Evolutionary conservation across 1,140 invertebrate species (phyloP).

Genomic region (Octopus bimaculoides): DNA sequence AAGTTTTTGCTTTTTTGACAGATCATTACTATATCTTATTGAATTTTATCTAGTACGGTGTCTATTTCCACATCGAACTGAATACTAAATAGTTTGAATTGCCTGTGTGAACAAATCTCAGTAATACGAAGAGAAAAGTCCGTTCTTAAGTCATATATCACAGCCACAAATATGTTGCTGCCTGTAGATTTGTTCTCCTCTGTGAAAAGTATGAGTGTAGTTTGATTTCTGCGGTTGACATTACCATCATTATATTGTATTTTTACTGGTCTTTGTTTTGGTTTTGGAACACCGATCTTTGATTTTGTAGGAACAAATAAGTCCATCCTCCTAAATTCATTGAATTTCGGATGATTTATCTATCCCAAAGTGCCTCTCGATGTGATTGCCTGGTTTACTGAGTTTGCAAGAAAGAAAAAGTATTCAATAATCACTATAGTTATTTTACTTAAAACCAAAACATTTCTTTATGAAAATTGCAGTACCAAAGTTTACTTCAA

Average conservation of each 20-base stretch:
- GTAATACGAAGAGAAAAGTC: not conserved
- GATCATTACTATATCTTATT: not conserved
- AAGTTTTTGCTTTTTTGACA: not conserved
- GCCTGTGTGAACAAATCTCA: not conserved
- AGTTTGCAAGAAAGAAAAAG: not conserved
- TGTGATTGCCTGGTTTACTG: too few relatives aligned
- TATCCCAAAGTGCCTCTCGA: too few relatives aligned
- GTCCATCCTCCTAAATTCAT: too few relatives aligned
- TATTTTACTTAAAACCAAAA: not conserved
- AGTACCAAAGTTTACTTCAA: not conserved
- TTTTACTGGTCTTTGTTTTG: not conserved
- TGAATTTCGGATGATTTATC: too few relatives aligned
- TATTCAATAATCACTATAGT: not conserved
- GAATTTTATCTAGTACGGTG: not conserved
- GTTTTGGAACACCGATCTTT: not conserved
- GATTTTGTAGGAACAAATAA: not conserved
- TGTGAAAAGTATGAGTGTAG: not conserved
- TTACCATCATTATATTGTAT: not conserved
- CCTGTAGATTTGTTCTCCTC: not conserved
- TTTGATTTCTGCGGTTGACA: not conserved
- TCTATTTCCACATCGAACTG: slow-evolving; percentile 4
- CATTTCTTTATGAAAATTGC: slow-evolving; percentile 2
- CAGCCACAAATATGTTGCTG: slow-evolving; percentile 4
- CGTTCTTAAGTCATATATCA: not conserved
- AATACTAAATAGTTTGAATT: not conserved